A percentile compares a stretch with the other conserved stretches of the same genome.
phyloP scores from a whole-genome alignment of 2,888 invertebrate genomes.

The Eucriotettix oculatus region DNA sequence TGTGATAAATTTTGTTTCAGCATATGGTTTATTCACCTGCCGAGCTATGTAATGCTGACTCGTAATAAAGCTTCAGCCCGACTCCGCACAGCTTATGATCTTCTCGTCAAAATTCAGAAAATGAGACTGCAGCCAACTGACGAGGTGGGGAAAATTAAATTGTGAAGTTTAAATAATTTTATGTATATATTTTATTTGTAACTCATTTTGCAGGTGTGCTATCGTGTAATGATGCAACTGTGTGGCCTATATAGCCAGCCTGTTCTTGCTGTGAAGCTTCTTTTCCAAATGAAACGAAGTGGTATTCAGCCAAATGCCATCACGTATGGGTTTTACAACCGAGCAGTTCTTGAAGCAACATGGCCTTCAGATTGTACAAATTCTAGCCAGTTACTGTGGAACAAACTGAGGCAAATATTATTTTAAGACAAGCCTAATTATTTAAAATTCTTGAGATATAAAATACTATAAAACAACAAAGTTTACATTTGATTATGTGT shows the following conservation, averaged over 20 bases:
- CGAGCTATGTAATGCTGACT: constrained; percentile 57
- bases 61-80: constrained; percentile 51
- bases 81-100: constrained; percentile 65
- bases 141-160: constrained; percentile 43
- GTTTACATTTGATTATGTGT: too few species aligned
- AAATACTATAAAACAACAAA: too few species aligned
- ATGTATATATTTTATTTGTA: not conserved
- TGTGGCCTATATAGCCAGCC: constrained; percentile 92
- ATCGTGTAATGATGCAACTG: constrained; percentile 94
- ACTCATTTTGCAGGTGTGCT: constrained; percentile 57
- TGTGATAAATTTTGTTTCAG: constrained; percentile 32
- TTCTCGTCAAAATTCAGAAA: constrained; percentile 75
- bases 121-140: constrained; percentile 70
- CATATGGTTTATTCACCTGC: constrained; percentile 90
- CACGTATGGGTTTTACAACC: constrained; percentile 81
- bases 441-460: too few species aligned
- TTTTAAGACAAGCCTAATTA: too few species aligned
- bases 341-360: constrained; percentile 80
- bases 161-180: not conserved
- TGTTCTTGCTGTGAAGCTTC: constrained; percentile 78
- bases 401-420: constrained; percentile 49
- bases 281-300: constrained; percentile 81
- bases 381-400: constrained; percentile 80
- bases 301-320: constrained; percentile 94
- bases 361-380: constrained; percentile 72